A percentile compares a stretch with the other conserved stretches of the same genome.
Conservation (phyloP, 2,888 invertebrate genomes). For the Linnaemya vulpina region DNA sequence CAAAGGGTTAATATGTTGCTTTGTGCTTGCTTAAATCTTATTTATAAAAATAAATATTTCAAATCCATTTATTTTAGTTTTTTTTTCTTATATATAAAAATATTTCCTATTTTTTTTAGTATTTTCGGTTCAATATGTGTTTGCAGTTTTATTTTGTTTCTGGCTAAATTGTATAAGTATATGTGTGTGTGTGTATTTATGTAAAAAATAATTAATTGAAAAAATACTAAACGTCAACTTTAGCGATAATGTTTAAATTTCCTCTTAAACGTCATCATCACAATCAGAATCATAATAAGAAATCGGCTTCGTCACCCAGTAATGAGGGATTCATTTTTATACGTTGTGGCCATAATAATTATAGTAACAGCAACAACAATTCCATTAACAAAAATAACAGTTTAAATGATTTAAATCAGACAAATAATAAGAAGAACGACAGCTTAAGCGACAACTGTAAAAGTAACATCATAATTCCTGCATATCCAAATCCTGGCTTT, state of each 20-base stretch:
- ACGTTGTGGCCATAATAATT: slow-evolving; percentile 70
- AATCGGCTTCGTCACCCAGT: slow-evolving; percentile 74
- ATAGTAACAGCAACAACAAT: slow-evolving; percentile 30
- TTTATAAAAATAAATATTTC: slow-evolving; percentile 17
- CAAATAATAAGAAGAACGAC: slow-evolving; percentile 26
- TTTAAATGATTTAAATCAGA: slow-evolving; percentile 19
- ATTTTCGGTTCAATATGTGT: slow-evolving; percentile 37
- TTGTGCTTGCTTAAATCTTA: slow-evolving; percentile 34
- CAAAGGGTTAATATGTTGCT: slow-evolving; percentile 33
- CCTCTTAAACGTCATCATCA: slow-evolving; percentile 72
- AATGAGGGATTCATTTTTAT: slow-evolving; percentile 76
- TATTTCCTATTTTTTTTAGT: slow-evolving; percentile 21
- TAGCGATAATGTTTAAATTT: slow-evolving; percentile 70
- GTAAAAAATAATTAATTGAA: slow-evolving; percentile 20
- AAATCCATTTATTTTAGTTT: slow-evolving; percentile 6
- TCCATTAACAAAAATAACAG: slow-evolving; percentile 47
- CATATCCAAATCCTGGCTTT: slow-evolving; percentile 42
- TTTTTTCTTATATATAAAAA: slow-evolving; percentile 1
- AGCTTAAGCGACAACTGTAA: background rate
- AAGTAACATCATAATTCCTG: slow-evolving; percentile 44
- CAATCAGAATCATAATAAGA: slow-evolving; percentile 69
- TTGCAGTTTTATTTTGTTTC: slow-evolving; percentile 23
- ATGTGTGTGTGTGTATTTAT: slow-evolving; percentile 8
- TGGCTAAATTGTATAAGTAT: slow-evolving; percentile 36
- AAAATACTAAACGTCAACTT: slow-evolving; percentile 32